These are phyloP conservation scores for Arizona elegans DNA, from an alignment of 2,113 vertebrate genomes.

Conservation along the genomic window DNA sequence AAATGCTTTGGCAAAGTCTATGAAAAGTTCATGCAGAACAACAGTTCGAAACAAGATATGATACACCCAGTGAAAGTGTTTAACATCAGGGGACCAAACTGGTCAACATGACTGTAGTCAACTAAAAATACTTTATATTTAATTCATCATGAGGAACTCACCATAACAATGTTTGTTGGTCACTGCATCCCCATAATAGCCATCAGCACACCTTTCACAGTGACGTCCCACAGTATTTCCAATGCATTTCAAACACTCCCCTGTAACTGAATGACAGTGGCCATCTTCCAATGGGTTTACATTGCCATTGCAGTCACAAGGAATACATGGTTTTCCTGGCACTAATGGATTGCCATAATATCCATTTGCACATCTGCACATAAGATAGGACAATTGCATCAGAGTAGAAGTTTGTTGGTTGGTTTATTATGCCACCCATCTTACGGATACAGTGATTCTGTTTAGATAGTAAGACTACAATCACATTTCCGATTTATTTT, in stretches of 20 bases:
- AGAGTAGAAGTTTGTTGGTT: neutral
- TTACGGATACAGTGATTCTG: neutral
- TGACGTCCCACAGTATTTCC: constrained; percentile 78
- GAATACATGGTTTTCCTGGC: constrained; percentile 75
- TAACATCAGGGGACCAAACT: neutral
- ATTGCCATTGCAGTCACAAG: constrained; percentile 86
- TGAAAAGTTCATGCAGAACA: neutral
- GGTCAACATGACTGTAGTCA: neutral
- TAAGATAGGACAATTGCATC: constrained; percentile 24
- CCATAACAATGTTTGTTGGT: constrained; percentile 78
- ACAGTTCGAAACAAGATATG: neutral
- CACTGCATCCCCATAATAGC: constrained; percentile 86
- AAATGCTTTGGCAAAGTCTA: neutral
- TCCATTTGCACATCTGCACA: constrained; percentile 84
- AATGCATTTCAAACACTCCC: constrained; percentile 85
- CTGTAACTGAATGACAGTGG: constrained; percentile 79
- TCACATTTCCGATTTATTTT: neutral
- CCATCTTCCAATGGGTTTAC: constrained; percentile 72
- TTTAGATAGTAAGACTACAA: neutral
- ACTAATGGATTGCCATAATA: constrained; percentile 85
- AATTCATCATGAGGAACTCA: constrained; percentile 52
- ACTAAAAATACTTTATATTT: neutral
- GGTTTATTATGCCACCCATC: neutral
- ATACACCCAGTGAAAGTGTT: neutral
- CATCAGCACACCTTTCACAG: constrained; percentile 83